These are phyloP conservation scores for Monochamus saltuarius DNA, from an alignment of 1,140 invertebrate species.

Conservation along the genomic window DNA sequence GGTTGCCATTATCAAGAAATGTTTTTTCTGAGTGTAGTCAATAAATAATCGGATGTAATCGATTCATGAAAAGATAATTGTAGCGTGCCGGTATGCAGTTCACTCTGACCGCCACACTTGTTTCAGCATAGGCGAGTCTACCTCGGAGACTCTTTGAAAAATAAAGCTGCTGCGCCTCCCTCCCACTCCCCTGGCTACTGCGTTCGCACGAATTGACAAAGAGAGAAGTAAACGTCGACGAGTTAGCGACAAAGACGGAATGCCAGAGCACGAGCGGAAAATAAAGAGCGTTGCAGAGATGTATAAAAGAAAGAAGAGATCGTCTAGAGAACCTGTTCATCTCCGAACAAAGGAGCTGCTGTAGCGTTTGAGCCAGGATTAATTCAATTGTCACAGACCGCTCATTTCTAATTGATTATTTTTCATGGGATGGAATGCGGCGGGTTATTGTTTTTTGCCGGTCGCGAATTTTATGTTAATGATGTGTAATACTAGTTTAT, in stretches of 20 bases:
- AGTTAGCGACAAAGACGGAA: slow-evolving; percentile 1
- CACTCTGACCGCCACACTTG: slow-evolving; percentile 18
- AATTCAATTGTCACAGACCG: slow-evolving; percentile 15
- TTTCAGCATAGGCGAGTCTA: slow-evolving; percentile 8
- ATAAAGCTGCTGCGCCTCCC: slow-evolving; percentile 5
- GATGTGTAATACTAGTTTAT: no score
- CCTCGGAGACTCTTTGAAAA: slow-evolving; percentile 16
- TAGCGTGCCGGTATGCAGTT: slow-evolving; percentile 35
- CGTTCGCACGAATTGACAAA: not conserved
- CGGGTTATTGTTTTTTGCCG: no score
- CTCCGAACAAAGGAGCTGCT: slow-evolving; percentile 18
- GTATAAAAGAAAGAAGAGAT: slow-evolving; percentile 23
- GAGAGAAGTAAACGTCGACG: not conserved
- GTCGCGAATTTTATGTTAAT: no score
- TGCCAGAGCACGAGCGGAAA: slow-evolving; percentile 5
- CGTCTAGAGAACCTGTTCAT: slow-evolving; percentile 22
- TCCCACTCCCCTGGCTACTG: not conserved
- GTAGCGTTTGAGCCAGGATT: slow-evolving; percentile 3
- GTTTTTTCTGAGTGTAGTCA: slow-evolving; percentile 36
- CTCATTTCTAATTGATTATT: slow-evolving; percentile 13
- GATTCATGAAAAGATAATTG: slow-evolving; percentile 45
- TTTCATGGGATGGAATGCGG: not conserved
- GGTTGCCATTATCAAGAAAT: not conserved
- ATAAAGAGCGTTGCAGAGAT: not conserved
- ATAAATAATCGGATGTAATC: slow-evolving; percentile 44